phyloP scores from a whole-genome alignment of 2,113 vertebrate genomes.

The Lontra canadensis region DNA sequence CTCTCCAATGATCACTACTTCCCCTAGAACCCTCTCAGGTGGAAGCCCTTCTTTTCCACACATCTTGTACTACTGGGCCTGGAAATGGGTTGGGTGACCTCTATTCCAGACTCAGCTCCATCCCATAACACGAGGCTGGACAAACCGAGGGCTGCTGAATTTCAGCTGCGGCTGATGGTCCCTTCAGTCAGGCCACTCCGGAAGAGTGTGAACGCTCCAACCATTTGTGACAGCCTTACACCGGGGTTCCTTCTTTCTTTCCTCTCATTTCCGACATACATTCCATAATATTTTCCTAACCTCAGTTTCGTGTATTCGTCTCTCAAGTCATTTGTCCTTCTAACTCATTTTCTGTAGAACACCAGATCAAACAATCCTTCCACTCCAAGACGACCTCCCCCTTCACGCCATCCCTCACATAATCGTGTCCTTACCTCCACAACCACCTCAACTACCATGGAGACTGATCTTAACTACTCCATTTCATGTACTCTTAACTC shows the following conservation, averaged over 20 bases:
- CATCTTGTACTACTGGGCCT: neutral
- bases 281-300: neutral
- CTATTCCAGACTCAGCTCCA: neutral
- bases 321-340: neutral
- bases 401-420: neutral
- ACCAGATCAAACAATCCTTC: neutral
- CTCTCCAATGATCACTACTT: neutral
- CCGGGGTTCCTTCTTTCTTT: neutral
- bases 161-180: neutral
- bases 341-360: neutral
- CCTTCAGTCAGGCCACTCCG: neutral
- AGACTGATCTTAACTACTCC: neutral
- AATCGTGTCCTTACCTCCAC: neutral
- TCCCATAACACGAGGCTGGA: neutral
- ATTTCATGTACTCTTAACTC: neutral
- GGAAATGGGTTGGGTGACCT: neutral
- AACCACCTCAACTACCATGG: neutral
- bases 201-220: neutral
- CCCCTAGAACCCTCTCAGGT: neutral
- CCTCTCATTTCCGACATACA: neutral
- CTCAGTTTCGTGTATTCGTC: neutral
- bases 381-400: neutral
- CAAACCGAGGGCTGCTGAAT: neutral
- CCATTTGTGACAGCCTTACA: neutral
- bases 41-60: neutral